Percentiles rank a stretch among this genome's conserved stretches.
These are phyloP conservation scores for Atrina japonica DNA, from an alignment of 2,888 invertebrate species.

Conservation along the genomic window DNA sequence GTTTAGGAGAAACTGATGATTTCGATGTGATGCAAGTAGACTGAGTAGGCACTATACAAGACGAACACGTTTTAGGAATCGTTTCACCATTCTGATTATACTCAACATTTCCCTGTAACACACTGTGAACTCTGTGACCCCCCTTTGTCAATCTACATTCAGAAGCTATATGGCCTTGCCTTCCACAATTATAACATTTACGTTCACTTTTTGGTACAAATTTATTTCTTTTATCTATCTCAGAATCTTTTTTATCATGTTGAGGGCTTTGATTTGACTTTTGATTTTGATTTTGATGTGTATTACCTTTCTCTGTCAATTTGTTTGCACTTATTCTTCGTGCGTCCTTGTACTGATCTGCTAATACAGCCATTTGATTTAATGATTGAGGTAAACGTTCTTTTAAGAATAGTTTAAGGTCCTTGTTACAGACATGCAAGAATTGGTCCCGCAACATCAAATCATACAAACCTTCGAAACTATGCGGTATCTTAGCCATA, in stretches of 20 bases:
- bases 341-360: conserved; percentile 1
- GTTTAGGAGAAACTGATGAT: background rate
- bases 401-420: too few relatives aligned
- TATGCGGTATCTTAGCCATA: background rate
- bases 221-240: background rate
- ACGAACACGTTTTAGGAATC: too few relatives aligned
- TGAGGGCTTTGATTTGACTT: background rate
- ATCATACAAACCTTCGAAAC: conserved; percentile 2
- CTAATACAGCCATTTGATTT: conserved; percentile 3
- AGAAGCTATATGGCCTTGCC: conserved; percentile 2
- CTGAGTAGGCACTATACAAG: too few relatives aligned
- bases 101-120: background rate
- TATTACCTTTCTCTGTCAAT: too few relatives aligned
- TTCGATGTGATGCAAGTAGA: too few relatives aligned
- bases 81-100: too few relatives aligned
- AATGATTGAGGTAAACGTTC: background rate
- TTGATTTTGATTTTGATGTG: too few relatives aligned
- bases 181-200: too few relatives aligned
- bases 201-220: conserved; percentile 4
- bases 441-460: conserved; percentile 18
- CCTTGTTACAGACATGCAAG: background rate
- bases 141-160: conserved; percentile 1
- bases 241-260: background rate
- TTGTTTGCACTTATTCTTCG: background rate
- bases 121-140: background rate